phyloP scores from a whole-genome alignment of 1,140 invertebrate genomes.

The Linepithema humile region DNA sequence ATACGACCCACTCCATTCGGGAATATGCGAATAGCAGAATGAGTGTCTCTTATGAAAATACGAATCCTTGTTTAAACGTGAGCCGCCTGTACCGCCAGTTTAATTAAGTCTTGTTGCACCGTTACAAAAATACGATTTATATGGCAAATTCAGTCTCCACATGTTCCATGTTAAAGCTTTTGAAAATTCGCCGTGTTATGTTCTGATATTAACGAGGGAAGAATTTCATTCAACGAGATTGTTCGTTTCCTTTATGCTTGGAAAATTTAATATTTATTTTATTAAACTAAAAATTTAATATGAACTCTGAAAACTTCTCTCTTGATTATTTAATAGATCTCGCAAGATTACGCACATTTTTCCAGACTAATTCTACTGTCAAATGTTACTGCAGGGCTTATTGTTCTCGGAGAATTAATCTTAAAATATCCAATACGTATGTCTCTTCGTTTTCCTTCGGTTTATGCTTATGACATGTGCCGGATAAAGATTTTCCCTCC shows the following conservation, averaged over 20 bases:
- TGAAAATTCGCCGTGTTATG: neutral
- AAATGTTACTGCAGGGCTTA: neutral
- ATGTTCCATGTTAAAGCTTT: neutral
- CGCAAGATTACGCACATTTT: too few species aligned
- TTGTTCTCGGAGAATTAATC: neutral
- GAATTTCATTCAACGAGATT: neutral
- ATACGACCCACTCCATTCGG: neutral
- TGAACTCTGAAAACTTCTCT: too few species aligned
- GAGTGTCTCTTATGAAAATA: constrained; percentile 12
- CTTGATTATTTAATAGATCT: too few species aligned
- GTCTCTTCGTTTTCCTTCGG: neutral
- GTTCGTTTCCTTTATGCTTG: neutral
- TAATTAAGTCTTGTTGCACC: neutral
- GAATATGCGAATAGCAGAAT: neutral
- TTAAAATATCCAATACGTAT: neutral
- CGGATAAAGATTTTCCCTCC: neutral
- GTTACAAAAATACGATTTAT: neutral
- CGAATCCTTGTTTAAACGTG: neutral
- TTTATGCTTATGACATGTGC: neutral
- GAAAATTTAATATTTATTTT: neutral
- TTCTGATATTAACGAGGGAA: neutral
- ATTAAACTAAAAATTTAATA: too few species aligned
- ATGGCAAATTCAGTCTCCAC: neutral
- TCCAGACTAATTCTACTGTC: neutral
- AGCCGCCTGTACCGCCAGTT: neutral